phyloP scores from a whole-genome alignment of 37 sponge, comb jelly and placozoan species.

The Bolinopsis microptera region DNA sequence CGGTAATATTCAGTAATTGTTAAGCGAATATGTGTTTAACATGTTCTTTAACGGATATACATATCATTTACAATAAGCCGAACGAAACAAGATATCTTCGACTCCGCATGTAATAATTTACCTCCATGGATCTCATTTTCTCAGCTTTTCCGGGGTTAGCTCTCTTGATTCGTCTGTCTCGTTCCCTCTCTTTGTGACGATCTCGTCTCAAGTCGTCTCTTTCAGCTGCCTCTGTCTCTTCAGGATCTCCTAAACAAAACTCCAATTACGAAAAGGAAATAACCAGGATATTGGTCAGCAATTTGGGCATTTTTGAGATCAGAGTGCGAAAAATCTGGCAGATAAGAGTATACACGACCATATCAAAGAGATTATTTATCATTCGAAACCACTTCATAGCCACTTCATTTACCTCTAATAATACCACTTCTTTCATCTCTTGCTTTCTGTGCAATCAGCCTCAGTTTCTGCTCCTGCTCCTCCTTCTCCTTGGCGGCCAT shows the following conservation, averaged over 20 bases:
- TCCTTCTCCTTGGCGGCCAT: constrained; percentile 88
- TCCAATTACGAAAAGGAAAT: too few species aligned
- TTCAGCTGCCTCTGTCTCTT: constrained; percentile 71
- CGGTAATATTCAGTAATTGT: too few species aligned
- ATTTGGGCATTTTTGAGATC: too few species aligned
- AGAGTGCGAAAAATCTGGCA: too few species aligned
- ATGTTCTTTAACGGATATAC: too few species aligned
- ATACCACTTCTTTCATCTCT: constrained; percentile 89
- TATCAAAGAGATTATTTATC: not conserved
- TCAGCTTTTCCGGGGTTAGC: constrained; percentile 71
- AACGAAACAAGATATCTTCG: too few species aligned
- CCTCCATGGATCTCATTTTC: constrained; percentile 64
- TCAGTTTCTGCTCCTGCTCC: constrained; percentile 80
- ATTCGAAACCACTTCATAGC: too few species aligned
- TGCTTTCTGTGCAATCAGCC: constrained; percentile 86
- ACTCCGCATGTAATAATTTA: too few species aligned
- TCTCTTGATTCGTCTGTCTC: constrained; percentile 85
- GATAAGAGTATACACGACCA: too few species aligned
- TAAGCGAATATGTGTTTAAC: too few species aligned
- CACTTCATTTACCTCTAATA: constrained; percentile 62
- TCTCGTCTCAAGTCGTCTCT: constrained; percentile 92
- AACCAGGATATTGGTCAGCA: too few species aligned
- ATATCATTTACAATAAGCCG: too few species aligned
- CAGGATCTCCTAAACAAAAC: not conserved
- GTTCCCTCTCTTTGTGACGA: constrained; percentile 96